Conservation (phyloP, 2,113 vertebrate genomes). For the Rhipidura dahli region DNA sequence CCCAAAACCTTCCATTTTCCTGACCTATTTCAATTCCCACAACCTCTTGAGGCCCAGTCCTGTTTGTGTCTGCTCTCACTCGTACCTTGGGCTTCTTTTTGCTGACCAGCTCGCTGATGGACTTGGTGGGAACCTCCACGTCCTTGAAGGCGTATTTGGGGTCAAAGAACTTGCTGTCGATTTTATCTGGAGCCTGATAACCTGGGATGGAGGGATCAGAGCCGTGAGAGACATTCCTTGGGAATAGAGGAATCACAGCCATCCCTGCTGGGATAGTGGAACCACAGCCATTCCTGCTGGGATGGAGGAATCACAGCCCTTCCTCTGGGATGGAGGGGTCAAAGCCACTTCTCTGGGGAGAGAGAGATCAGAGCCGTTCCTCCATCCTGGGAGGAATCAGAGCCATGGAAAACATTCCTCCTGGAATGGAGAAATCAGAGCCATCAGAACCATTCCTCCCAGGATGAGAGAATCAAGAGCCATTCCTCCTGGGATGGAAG, state of each 20-base stretch:
- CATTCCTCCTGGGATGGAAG: too few relatives aligned
- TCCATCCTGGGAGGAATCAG: rapidly evolving
- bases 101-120: conserved; percentile 84
- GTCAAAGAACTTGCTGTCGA: conserved; percentile 95
- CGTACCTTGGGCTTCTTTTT: conserved; percentile 91
- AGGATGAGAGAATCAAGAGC: too few relatives aligned
- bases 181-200: conserved; percentile 92
- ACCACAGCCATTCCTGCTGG: background rate
- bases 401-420: background rate
- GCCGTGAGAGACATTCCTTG: rapidly evolving
- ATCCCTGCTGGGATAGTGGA: too few relatives aligned
- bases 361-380: background rate
- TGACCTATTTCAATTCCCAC: rapidly evolving
- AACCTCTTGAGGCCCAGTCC: rapidly evolving
- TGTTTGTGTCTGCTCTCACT: rapidly evolving
- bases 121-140: conserved; percentile 89
- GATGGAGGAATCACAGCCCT: background rate
- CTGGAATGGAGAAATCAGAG: conserved; percentile 25
- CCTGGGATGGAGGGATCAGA: conserved; percentile 60
- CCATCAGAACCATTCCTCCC: too few relatives aligned
- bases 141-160: conserved; percentile 96
- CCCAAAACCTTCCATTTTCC: rapidly evolving
- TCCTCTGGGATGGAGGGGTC: background rate
- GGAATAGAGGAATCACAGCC: background rate
- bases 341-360: background rate